Evolutionary conservation across 2,888 invertebrate genomes (phyloP), one percentile per base, ranked within the genome.

Genomic region (Buathra laborator): DNA sequence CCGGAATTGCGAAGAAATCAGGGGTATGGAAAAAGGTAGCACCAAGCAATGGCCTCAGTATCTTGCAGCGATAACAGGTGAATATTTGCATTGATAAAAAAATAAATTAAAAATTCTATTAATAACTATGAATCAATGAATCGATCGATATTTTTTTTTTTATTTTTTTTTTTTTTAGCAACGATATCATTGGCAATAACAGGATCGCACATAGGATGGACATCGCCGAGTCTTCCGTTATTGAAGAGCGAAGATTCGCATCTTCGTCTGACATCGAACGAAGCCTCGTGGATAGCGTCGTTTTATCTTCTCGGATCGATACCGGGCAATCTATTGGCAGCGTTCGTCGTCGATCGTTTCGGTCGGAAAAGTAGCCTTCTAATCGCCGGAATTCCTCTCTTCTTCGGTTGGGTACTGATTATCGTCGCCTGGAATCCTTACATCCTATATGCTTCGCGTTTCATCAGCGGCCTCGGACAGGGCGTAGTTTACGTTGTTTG

Each of bases 381-480:
- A 62, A 88, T 94, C 3, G 94, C 95, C 0, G 94, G 95, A 0
- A 89, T 96, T 7, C 96, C 96, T 0, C 95, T 96, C 24, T 92
- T 95, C 48, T 77, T 95, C 86, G 95, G 95, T 88, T 96, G 95
- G 95, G 91, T 96, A 48, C 93, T 96, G 87, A 95, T 96, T 87
- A 95, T 96, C 86, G 93, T 95, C 48, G 96, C 96, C 43, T 94
- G 94, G 74, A 95, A 94, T 4, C 95, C 95, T 1, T 93, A 94
- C 59, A 90, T 95, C 67, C 94, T 96, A n/a, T 96, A 96, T 92
- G 94, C 95, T 6, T 94, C 95, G 0, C 93, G 96, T 76, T 93
- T 96, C 94, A 94, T 96, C 91, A 96, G 96, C 48, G 96, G 96
- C 0, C 92, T 96, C 12, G 96, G 96, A 0, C 96, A 95, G 56